Evolutionary conservation across 2,113 vertebrate genomes (phyloP), one percentile per base, ranked within the genome.

Genomic region (Spizaetus ornatus): DNA sequence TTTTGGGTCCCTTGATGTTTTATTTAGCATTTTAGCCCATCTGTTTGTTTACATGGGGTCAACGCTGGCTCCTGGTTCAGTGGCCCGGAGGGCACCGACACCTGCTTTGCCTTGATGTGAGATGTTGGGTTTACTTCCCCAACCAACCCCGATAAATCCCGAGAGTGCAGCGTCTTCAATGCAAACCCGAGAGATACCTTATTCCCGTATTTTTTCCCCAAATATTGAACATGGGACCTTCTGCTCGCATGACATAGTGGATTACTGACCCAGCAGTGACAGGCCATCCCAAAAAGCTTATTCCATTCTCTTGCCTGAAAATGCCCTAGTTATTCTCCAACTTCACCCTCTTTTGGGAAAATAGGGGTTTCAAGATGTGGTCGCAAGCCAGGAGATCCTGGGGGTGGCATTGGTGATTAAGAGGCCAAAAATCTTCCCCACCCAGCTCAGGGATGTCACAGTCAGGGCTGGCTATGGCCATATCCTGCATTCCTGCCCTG

Each of bases 321-420:
- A 59, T 26, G 32, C 27, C 16, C 23, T 38, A 4, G 42, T 78
- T 65, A 11, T 82, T 65, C 40, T 31, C 58, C 42, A 69, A 5
- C 78, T 83, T 91, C 32, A 22, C 8, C 5, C 5, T 11, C 6
- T 45, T 34, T 29, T n/a, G 34, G 50, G 38, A 52, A 65, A 65
- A 34, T 2, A 5, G 26, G 48, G 36, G 6, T 31, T 74, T 91
- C 7, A 2, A 38, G 53, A 25, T 6, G 16, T 42, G 52, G 15
- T 21, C 23, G 36, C 0, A 18, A 79, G 26, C 16, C 0, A 7
- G 73, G 27, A 45, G 34, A 27, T 45, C 8, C 32, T 0, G 0
- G 53, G 31, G n/a, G 36, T 65, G 65, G 25, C 1, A 7, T 2
- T 1, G 53, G n/a, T 61, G 72, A 78, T 78, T 15, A 61, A 94